Conservation (phyloP, 2,888 invertebrate species). For the Amblyjoppa fuscipennis region DNA sequence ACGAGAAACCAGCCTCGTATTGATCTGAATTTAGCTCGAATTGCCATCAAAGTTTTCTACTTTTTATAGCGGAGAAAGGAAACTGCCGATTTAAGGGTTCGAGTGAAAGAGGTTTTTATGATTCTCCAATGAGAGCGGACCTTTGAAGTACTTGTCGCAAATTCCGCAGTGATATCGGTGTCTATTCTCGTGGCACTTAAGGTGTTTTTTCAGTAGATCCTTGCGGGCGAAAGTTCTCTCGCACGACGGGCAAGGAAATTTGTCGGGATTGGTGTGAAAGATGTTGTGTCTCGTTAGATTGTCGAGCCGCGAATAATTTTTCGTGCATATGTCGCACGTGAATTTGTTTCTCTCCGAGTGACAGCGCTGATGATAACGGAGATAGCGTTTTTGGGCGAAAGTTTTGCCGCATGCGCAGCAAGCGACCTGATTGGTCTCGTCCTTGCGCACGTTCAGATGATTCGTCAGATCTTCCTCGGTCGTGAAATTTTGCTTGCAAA, state of each 20-base stretch:
- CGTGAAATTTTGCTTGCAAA: slow-evolving; percentile 78
- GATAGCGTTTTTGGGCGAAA: slow-evolving; percentile 80
- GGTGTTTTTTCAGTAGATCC: slow-evolving; percentile 82
- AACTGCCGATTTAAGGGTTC: slow-evolving; percentile 29
- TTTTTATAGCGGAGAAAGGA: background rate
- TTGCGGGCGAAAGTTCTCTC: slow-evolving; percentile 81
- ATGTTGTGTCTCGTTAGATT: slow-evolving; percentile 81
- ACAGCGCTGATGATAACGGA: slow-evolving; percentile 81
- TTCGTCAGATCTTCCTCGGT: slow-evolving; percentile 74
- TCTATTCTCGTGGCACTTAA: slow-evolving; percentile 81
- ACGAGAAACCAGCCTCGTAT: slow-evolving; percentile 48
- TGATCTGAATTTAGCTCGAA: background rate
- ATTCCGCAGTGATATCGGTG: slow-evolving; percentile 77
- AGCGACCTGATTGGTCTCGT: slow-evolving; percentile 75
- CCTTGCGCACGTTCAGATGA: slow-evolving; percentile 76
- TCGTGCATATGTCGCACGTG: slow-evolving; percentile 81
- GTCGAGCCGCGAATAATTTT: slow-evolving; percentile 81
- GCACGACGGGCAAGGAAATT: slow-evolving; percentile 80
- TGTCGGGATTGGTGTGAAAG: slow-evolving; percentile 82
- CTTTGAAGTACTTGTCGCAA: slow-evolving; percentile 81
- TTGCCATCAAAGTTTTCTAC: background rate
- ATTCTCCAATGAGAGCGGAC: slow-evolving; percentile 77
- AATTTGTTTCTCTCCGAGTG: slow-evolving; percentile 81
- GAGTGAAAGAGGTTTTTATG: slow-evolving; percentile 75
- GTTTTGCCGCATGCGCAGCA: slow-evolving; percentile 82